These are phyloP conservation scores for Philotrypesis tridentata DNA, from an alignment of 1,140 invertebrate species.

Conservation along the genomic window DNA sequence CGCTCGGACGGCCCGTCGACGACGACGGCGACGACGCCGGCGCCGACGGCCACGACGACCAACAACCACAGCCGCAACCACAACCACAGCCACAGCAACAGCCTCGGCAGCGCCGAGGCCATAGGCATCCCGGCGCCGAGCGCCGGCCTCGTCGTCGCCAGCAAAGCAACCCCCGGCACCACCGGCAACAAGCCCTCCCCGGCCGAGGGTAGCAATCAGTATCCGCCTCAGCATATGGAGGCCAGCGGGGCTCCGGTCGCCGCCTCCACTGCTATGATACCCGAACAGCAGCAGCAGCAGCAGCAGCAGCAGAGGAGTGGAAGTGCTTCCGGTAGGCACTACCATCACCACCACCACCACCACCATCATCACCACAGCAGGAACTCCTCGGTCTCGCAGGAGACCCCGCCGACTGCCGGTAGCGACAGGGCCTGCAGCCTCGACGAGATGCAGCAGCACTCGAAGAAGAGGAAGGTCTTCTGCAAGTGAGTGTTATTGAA, in stretches of 20 bases:
- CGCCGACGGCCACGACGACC: not conserved
- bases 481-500: slow-evolving; percentile 63
- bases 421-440: slow-evolving; percentile 47
- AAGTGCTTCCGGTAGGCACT: slow-evolving; percentile 26
- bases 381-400: slow-evolving; percentile 43
- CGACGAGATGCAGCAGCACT: slow-evolving; percentile 56
- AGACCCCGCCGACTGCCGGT: slow-evolving; percentile 1
- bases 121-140: not conserved
- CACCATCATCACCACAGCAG: slow-evolving; percentile 62
- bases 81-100: slow-evolving; percentile 23
- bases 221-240: slow-evolving; percentile 49
- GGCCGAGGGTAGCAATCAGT: not conserved
- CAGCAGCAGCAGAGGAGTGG: slow-evolving; percentile 40
- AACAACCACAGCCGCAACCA: slow-evolving; percentile 23
- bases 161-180: slow-evolving; percentile 55
- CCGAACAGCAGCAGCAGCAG: slow-evolving; percentile 64
- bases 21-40: not conserved
- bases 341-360: slow-evolving; percentile 62
- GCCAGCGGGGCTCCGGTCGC: slow-evolving; percentile 47
- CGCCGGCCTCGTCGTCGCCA: slow-evolving; percentile 40
- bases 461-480: slow-evolving; percentile 65
- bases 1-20: not conserved
- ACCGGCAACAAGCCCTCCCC: slow-evolving; percentile 45
- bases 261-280: slow-evolving; percentile 55
- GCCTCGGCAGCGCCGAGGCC: not conserved